Evolutionary conservation across 2,888 invertebrate genomes (phyloP), one percentile per base, ranked within the genome.

Genomic region (Oscheius sp.): DNA sequence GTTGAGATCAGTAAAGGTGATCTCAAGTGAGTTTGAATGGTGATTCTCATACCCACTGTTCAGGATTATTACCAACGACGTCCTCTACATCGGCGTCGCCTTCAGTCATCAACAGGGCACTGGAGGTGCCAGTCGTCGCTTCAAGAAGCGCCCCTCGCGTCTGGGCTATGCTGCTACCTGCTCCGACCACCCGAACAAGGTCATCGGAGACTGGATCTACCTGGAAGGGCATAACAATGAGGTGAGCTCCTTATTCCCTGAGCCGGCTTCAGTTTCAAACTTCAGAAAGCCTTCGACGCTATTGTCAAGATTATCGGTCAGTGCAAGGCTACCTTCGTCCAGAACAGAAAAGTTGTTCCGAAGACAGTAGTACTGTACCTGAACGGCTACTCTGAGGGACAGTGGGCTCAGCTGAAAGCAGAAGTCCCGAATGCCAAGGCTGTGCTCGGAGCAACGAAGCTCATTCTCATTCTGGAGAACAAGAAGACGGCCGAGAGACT

Each of bases 151-250:
- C n/a, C 68, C 68, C 1, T 55, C 55, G 3, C 53, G 68, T 7
- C 53, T 68, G 2, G 68, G 68, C 1, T 68, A 55, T n/a, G 68
- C 68, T 4, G 68, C 68, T 5, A 68, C 68, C 37, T 68, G 68
- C 29, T 10, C 21, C n/a, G n/a, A 9, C 33, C 35, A 55, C n/a
- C 55, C 53, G 9, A 53, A 55, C 10, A 13, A 53, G 13, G 55
- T 68, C 10, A 53, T 68, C 53, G 68, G 68, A 7, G 68, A 68
- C 55, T 68, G 21, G 2, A 11, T 33, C 5, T 68, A 35, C 42
- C 33, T 68, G 2, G 55, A 68, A 2, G 53, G 53, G 1, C 68
- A 68, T 29, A 42, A 68, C 53, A 68, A 55, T 10, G 68, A 68
- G 35, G 68, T 65, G 11, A 65, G 37, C n/a, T 53, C 53, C 21